phyloP scores from a whole-genome alignment of 1,140 invertebrate species.

The Bilobella aurantiaca region DNA sequence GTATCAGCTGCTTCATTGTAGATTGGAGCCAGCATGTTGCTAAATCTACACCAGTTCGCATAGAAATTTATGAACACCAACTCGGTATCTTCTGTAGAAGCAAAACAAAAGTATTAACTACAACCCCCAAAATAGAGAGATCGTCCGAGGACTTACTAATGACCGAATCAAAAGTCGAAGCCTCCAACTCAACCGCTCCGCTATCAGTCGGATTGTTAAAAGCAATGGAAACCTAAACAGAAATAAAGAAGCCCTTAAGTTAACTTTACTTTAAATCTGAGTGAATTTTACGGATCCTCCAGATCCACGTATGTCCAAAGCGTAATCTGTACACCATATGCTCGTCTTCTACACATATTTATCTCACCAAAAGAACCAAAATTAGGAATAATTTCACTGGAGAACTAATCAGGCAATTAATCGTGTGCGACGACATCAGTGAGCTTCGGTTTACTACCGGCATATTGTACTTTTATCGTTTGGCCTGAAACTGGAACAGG shows the following conservation, averaged over 20 bases:
- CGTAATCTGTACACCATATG: too few species aligned
- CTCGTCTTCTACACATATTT: too few species aligned
- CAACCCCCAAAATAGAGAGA: background rate
- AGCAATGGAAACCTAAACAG: constrained; percentile 34
- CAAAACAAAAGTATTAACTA: constrained; percentile 34
- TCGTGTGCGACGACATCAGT: background rate
- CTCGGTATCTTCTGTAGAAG: constrained; percentile 77
- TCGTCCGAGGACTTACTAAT: constrained; percentile 50
- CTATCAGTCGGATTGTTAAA: constrained; percentile 36
- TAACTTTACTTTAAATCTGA: background rate
- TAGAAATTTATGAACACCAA: constrained; percentile 98
- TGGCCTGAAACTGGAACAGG: too few species aligned
- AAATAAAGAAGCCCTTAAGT: constrained; percentile 6
- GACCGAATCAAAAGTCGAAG: constrained; percentile 67
- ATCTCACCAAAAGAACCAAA: background rate
- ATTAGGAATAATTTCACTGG: background rate
- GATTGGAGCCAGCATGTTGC: constrained; percentile 88
- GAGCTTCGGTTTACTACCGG: too few species aligned
- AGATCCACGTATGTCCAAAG: too few species aligned
- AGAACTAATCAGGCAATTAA: background rate
- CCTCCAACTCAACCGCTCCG: constrained; percentile 62
- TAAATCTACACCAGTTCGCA: constrained; percentile 93
- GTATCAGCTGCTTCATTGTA: constrained; percentile 92
- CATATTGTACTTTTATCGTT: too few species aligned
- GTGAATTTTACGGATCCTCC: background rate